Percentiles rank a stretch among this genome's conserved stretches.
phyloP scores from a whole-genome alignment of 2,888 invertebrate genomes.

The Homarus gammarus region DNA sequence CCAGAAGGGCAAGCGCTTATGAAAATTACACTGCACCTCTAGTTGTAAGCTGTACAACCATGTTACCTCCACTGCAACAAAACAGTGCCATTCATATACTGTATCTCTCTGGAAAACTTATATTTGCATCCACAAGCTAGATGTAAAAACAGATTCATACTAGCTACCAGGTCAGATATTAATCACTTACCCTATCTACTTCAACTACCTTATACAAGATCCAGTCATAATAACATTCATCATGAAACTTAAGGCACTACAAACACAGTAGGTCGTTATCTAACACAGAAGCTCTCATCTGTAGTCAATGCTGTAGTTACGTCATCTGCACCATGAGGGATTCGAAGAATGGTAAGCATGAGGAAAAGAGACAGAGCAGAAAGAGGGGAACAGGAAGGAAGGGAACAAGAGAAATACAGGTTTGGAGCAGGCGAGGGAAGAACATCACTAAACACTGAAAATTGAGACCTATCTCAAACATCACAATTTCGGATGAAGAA shows the following conservation, averaged over 20 bases:
- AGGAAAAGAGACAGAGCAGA: neutral
- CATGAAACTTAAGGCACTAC: slow-evolving; percentile 3
- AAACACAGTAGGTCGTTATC: slow-evolving; percentile 9
- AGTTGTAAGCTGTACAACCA: neutral
- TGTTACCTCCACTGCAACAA: neutral
- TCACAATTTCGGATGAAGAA: neutral
- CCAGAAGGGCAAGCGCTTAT: neutral
- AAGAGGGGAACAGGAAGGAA: neutral
- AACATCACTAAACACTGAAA: slow-evolving; percentile 1
- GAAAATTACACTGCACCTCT: neutral
- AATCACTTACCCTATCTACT: slow-evolving; percentile 9
- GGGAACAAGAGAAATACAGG: neutral
- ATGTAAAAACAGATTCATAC: neutral
- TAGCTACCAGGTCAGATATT: neutral
- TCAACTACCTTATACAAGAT: neutral
- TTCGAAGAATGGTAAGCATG: neutral
- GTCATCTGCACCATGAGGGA: neutral
- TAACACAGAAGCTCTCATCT: slow-evolving; percentile 17
- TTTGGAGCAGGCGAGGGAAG: neutral
- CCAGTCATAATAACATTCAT: slow-evolving; percentile 3
- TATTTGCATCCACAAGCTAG: neutral
- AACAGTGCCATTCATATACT: neutral
- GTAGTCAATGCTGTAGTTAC: slow-evolving; percentile 7
- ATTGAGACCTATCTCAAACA: neutral
- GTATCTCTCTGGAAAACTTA: neutral